Evolutionary conservation across 2,113 vertebrate species (phyloP), one percentile per base, ranked within the genome.

Genomic region (Thamnaconus septentrionalis): DNA sequence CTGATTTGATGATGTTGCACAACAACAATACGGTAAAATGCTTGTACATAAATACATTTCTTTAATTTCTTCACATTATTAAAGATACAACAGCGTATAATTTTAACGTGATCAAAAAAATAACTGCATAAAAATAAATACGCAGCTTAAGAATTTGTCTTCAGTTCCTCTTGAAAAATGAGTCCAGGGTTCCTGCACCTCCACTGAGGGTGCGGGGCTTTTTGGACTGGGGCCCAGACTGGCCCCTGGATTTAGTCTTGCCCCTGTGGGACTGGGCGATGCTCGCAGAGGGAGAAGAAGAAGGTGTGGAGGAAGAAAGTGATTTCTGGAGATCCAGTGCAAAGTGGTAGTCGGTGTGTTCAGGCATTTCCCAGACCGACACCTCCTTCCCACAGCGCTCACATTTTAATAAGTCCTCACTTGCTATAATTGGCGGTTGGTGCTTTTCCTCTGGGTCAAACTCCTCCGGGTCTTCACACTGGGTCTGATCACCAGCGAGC

Each of bases 311-410:
- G 10, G 91, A 18, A 8, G 91, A 89, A 66, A 98, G 90, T 1
- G 96, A 95, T 8, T 89, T 92, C 63, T 98, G 96, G 49, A 99
- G 87, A 50, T 98, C 94, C 64, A 94, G 53, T 18, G 97, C 97
- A 78, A 96, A 96, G 79, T 99, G 97, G 64, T 94, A 98, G 81
- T 99, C 97, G 3, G 56, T 87, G 64, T 99, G 97, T 85, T 99
- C 97, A 0, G 94, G 93, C 89, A 96, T 92, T 39, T 98, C 94
- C 97, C 97, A 98, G 8, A 90, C 90, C 41, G 83, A 72, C 64
- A 98, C 87, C 0, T 92, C 82, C 84, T 91, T 79, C 42, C 91
- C 91, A 6, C 97, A 99, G 61, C 90, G 94, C n/a, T 96, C 93
- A 71, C 97, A 99, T 3, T 0, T 42, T 40, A 94, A 58, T 71